Percentiles rank a stretch among this genome's conserved stretches.
phyloP scores from a whole-genome alignment of 2,797 vertebrate genomes.

The Fratercula arctica region DNA sequence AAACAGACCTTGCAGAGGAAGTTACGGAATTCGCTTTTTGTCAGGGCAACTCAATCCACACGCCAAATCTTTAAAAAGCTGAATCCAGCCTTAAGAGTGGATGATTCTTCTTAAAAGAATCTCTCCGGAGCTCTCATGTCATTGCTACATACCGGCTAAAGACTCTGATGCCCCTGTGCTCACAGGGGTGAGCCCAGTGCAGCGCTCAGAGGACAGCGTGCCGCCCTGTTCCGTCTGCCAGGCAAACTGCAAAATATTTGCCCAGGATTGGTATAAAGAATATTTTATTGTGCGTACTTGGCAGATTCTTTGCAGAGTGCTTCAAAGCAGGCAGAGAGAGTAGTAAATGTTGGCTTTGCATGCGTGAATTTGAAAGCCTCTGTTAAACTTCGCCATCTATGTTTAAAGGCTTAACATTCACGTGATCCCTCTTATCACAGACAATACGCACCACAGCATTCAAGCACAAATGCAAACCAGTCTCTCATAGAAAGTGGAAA shows the following conservation, averaged over 20 bases:
- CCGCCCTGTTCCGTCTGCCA: background rate
- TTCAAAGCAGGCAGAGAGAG: background rate
- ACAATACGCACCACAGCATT: background rate
- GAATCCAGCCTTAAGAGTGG: background rate
- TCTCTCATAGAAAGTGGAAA: background rate
- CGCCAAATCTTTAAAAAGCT: background rate
- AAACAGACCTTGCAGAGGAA: conserved; percentile 48
- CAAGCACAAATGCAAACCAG: conserved; percentile 6
- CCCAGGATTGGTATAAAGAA: background rate
- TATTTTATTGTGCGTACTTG: background rate
- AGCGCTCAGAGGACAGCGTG: background rate
- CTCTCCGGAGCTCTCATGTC: background rate
- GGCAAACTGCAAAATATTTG: background rate
- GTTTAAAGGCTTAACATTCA: background rate
- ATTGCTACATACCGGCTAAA: background rate
- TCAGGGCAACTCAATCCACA: background rate
- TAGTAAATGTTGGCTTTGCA: background rate
- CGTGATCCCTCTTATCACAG: background rate
- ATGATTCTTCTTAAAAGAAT: background rate
- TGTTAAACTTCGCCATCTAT: background rate
- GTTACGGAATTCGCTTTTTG: background rate
- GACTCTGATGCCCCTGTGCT: background rate
- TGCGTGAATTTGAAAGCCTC: background rate
- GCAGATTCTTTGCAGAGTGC: background rate
- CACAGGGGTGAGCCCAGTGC: background rate